phyloP scores from a whole-genome alignment of 2,113 vertebrate species.

The Tricholaema leucomelas region DNA sequence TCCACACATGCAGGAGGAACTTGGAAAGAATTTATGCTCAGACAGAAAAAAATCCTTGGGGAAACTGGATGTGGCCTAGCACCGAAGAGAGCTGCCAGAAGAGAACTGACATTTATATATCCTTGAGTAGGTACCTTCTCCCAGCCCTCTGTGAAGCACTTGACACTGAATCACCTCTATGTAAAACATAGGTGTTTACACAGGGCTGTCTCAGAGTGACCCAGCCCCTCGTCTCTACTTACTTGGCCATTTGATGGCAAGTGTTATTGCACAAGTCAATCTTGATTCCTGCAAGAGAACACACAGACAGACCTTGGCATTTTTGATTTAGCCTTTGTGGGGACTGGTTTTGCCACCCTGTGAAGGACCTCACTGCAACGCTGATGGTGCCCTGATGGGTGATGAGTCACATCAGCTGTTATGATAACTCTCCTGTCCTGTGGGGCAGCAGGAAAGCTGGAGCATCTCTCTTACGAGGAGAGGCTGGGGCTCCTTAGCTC shows the following conservation, averaged over 20 bases:
- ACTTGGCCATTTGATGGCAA: conserved; percentile 89
- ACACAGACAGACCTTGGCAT: not conserved
- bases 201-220: not conserved
- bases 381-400: not conserved
- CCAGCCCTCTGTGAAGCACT: not conserved
- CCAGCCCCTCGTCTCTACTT: conserved; percentile 63
- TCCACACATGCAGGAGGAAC: not conserved
- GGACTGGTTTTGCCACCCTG: not conserved
- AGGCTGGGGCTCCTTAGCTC: too few species aligned
- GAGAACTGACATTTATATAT: not conserved
- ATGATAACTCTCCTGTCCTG: not conserved
- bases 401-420: not conserved
- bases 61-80: not conserved
- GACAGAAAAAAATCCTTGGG: not conserved
- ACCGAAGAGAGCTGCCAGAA: not conserved
- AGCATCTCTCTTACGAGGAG: too few species aligned
- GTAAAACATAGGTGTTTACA: not conserved
- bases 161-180: not conserved
- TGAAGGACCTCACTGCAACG: not conserved
- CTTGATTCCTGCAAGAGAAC: conserved; percentile 77
- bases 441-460: not conserved
- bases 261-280: conserved; percentile 81
- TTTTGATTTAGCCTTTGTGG: not conserved
- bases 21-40: not conserved
- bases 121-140: not conserved